Evolutionary conservation across 2,888 invertebrate genomes (phyloP).

Genomic region (Euzetes globulus): DNA sequence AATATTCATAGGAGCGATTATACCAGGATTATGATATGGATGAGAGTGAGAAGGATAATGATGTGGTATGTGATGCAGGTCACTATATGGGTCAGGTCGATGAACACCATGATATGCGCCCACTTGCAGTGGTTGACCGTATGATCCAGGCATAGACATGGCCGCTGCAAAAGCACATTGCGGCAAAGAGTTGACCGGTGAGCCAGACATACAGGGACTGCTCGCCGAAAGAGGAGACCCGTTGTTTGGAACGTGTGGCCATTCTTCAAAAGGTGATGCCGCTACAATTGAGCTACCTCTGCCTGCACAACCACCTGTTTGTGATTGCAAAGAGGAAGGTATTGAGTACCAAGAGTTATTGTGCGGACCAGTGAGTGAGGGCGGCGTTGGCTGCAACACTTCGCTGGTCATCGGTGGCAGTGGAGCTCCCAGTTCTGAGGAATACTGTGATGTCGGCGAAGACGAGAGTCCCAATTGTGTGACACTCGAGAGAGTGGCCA

Average conservation of each 20-base stretch:
- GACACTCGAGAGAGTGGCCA: not conserved
- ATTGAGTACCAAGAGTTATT: constrained; percentile 5
- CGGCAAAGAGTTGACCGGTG: constrained; percentile 15
- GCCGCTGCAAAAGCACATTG: not conserved
- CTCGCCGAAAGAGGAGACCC: constrained; percentile 14
- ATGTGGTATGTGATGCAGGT: constrained; percentile 12
- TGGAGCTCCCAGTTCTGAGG: not conserved
- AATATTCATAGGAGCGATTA: constrained; percentile 7
- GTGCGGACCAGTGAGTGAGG: constrained; percentile 15
- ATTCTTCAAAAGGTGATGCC: constrained; percentile 1
- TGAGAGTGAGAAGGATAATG: constrained; percentile 21
- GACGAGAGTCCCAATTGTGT: not conserved
- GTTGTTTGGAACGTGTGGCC: not conserved
- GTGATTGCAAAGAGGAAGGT: not conserved
- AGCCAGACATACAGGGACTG: constrained; percentile 16
- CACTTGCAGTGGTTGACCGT: constrained; percentile 14
- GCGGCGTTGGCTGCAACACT: not conserved
- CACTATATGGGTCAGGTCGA: constrained; percentile 21
- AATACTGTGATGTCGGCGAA: constrained; percentile 16
- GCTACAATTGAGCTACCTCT: constrained; percentile 17
- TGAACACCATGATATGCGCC: constrained; percentile 19
- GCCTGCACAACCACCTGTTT: not conserved
- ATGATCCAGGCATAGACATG: constrained; percentile 7
- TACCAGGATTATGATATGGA: constrained; percentile 22
- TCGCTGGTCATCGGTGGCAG: constrained; percentile 16